Evolutionary conservation across 2,113 vertebrate species (phyloP).

Genomic region (Halcyon malimbica): DNA sequence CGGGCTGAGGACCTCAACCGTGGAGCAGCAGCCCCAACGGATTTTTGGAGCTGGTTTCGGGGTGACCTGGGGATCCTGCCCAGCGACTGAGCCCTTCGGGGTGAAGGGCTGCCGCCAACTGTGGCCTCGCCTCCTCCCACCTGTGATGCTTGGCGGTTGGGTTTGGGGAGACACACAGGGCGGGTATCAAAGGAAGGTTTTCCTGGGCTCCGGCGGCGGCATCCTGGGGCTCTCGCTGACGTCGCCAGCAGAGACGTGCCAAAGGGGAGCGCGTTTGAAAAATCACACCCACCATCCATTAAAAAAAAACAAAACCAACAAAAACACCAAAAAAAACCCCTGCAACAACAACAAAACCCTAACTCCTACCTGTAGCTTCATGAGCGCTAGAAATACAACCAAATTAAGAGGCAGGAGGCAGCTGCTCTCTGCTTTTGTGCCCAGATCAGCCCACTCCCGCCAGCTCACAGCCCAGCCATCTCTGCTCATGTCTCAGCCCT

Average conservation of each 20-base stretch:
- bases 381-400: not conserved
- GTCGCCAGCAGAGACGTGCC: not conserved
- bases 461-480: not conserved
- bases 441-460: not conserved
- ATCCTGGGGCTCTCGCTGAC: not conserved
- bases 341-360: not conserved
- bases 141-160: rapidly evolving
- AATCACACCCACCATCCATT: constrained; percentile 19
- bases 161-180: not conserved
- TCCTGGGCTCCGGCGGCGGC: not conserved
- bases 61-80: rapidly evolving
- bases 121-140: not conserved
- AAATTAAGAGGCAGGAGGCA: not conserved
- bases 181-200: not conserved
- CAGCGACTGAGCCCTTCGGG: rapidly evolving
- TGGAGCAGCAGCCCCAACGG: rapidly evolving
- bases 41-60: not conserved
- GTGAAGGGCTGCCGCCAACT: rapidly evolving
- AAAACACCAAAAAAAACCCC: not conserved
- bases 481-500: not conserved
- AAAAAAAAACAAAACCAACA: not conserved
- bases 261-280: not conserved
- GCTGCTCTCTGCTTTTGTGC: not conserved
- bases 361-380: not conserved
- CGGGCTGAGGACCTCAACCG: not conserved